These are phyloP conservation scores for Crepidodera aurea DNA, from an alignment of 2,888 invertebrate species.

Conservation along the genomic window DNA sequence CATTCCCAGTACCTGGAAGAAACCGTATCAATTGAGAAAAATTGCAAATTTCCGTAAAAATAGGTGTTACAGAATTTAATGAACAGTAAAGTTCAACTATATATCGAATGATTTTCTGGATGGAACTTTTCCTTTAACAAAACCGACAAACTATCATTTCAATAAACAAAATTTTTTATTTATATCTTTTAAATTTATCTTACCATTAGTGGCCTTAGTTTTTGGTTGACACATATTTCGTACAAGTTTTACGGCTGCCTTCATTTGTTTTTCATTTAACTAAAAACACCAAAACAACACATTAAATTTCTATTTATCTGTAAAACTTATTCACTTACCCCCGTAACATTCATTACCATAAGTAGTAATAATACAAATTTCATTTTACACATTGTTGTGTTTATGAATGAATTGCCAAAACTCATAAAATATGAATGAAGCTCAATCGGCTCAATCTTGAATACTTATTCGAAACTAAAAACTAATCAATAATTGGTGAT, in stretches of 20 bases:
- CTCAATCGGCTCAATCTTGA: neutral
- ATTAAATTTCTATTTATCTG: neutral
- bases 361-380: conserved; percentile 16
- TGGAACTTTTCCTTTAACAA: no score
- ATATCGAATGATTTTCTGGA: no score
- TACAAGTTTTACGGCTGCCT: conserved; percentile 69
- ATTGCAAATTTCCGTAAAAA: conserved; percentile 52
- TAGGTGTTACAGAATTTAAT: no score
- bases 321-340: conserved; percentile 22
- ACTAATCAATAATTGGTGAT: conserved; percentile 2
- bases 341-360: conserved; percentile 16
- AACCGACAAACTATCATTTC: no score
- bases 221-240: conserved; percentile 72
- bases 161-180: no score
- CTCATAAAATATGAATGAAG: conserved; percentile 18
- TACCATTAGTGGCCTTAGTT: conserved; percentile 67
- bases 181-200: no score
- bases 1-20: neutral
- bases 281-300: conserved; percentile 29
- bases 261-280: conserved; percentile 67
- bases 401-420: conserved; percentile 12
- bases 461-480: neutral
- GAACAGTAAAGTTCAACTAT: no score
- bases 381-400: conserved; percentile 20
- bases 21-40: no score